A percentile compares a stretch with the other conserved stretches of the same genome.
These are phyloP conservation scores for Timema podura DNA, from an alignment of 2,888 invertebrate genomes.

Conservation along the genomic window DNA sequence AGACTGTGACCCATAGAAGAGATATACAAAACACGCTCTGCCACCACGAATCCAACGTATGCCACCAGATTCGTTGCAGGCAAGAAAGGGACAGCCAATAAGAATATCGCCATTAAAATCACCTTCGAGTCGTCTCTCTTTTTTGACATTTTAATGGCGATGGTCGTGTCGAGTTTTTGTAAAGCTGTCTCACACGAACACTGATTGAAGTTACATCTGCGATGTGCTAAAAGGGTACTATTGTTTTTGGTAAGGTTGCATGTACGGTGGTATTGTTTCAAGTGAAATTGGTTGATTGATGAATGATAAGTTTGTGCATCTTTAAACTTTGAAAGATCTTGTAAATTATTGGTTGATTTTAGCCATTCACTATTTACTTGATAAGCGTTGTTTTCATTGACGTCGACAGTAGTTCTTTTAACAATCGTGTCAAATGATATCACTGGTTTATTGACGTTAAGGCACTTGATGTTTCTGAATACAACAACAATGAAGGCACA, in stretches of 20 bases:
- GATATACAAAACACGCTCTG: constrained; percentile 92
- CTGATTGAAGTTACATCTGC: too few relatives aligned
- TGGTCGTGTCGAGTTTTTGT: too few relatives aligned
- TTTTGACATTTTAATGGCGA: too few relatives aligned
- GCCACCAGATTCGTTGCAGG: constrained; percentile 95
- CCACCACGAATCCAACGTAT: constrained; percentile 97
- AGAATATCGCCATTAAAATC: constrained; percentile 56
- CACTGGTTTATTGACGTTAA: too few relatives aligned
- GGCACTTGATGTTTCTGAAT: neutral
- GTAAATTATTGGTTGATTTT: neutral
- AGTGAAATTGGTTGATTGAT: too few relatives aligned
- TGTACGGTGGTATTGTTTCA: too few relatives aligned
- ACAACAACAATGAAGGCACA: constrained; percentile 19
- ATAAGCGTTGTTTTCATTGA: constrained; percentile 9
- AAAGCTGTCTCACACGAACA: too few relatives aligned
- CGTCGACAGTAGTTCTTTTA: constrained; percentile 26
- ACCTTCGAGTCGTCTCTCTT: constrained; percentile 40
- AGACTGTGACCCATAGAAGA: constrained; percentile 95
- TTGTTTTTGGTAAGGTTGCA: too few relatives aligned
- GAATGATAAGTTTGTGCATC: too few relatives aligned
- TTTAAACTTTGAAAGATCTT: neutral
- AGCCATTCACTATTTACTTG: too few relatives aligned
- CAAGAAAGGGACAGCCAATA: constrained; percentile 86
- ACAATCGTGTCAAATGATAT: too few relatives aligned
- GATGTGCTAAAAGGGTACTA: too few relatives aligned